Percentiles rank a stretch among this genome's conserved stretches.
Conservation (phyloP, 2,888 invertebrate species). For the Sisyra terminalis region DNA sequence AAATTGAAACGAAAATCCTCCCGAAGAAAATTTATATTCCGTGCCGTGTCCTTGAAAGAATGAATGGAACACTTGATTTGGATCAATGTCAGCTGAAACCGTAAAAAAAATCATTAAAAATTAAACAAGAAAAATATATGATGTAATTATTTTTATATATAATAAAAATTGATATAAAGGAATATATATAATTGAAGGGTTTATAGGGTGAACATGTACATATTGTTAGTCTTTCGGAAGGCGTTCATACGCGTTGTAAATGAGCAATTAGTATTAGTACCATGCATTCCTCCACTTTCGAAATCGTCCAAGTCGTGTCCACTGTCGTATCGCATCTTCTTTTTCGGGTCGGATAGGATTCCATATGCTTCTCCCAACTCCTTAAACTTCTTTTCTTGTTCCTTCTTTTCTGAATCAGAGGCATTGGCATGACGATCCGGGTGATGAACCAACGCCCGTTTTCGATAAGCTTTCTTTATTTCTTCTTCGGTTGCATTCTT, state of each 20-base stretch:
- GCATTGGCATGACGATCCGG: conserved; percentile 89
- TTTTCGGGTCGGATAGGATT: conserved; percentile 78
- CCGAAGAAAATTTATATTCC: conserved; percentile 37
- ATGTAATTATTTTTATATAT: too few species aligned
- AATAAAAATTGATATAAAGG: too few species aligned
- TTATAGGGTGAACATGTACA: too few species aligned
- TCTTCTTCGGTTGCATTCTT: conserved; percentile 77
- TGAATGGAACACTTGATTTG: conserved; percentile 68
- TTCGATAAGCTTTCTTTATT: conserved; percentile 87
- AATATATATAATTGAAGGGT: too few species aligned
- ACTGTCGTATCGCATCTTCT: conserved; percentile 77
- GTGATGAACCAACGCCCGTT: conserved; percentile 80
- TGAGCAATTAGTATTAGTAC: conserved; percentile 15
- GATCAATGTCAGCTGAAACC: conserved; percentile 54
- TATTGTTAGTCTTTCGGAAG: too few species aligned
- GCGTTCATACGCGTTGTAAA: neutral
- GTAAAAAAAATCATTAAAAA: conserved; percentile 11
- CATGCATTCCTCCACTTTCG: conserved; percentile 31
- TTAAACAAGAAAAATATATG: too few species aligned
- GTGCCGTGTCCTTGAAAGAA: conserved; percentile 50
- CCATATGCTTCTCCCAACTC: conserved; percentile 94
- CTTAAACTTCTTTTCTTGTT: conserved; percentile 88
- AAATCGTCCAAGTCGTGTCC: conserved; percentile 78
- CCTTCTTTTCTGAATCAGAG: conserved; percentile 65
- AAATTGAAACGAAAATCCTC: conserved; percentile 53